phyloP scores from a whole-genome alignment of 2,888 invertebrate species.

The Cotesia congregata region DNA sequence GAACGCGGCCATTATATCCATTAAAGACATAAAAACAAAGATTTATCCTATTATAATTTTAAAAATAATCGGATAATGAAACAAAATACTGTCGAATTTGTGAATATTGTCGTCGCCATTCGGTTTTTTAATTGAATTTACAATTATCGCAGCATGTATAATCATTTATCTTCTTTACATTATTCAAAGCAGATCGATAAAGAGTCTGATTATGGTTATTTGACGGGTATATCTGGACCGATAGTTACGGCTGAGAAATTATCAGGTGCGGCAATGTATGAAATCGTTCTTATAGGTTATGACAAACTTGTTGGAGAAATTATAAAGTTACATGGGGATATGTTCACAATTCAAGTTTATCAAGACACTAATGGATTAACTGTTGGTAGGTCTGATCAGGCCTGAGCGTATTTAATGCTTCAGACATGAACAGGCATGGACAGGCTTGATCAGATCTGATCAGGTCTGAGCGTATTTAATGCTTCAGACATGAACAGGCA shows the following conservation, averaged over 20 bases:
- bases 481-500: no score
- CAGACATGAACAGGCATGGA: no score
- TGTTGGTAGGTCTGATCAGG: no score
- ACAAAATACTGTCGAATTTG: no score
- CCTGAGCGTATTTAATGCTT: no score
- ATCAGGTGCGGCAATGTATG: conserved; percentile 99
- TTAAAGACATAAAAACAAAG: no score
- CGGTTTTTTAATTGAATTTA: not conserved
- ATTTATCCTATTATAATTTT: no score
- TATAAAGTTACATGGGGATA: conserved; percentile 97
- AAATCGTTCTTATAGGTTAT: conserved; percentile 97
- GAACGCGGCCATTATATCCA: no score
- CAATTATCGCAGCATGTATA: not conserved
- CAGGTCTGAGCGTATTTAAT: no score
- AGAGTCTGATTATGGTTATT: conserved; percentile 90
- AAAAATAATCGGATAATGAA: no score
- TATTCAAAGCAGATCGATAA: conserved; percentile 49
- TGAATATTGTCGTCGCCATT: not conserved
- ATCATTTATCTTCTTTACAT: not conserved
- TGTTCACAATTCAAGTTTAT: conserved; percentile 97
- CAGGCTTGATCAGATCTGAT: no score
- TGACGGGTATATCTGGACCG: conserved; percentile 95
- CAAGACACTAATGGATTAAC: conserved; percentile 87
- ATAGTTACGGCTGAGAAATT: conserved; percentile 98
- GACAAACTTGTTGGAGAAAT: conserved; percentile 97